Evolutionary conservation across 2,797 vertebrate genomes (phyloP).

Genomic region (Enteromius fasciolatus): DNA sequence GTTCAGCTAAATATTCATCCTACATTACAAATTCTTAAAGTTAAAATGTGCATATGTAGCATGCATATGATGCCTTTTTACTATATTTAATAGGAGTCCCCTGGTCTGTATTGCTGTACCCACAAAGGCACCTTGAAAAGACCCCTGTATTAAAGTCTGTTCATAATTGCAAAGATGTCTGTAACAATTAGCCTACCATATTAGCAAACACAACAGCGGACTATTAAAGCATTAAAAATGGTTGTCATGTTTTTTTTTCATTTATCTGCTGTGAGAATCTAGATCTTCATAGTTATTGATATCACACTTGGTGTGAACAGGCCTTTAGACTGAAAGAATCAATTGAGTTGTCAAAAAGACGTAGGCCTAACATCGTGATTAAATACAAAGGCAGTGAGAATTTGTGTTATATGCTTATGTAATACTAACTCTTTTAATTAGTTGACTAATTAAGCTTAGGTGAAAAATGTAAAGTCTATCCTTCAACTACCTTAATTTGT

Average conservation of each 20-base stretch:
- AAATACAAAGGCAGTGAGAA: neutral
- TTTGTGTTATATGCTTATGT: slow-evolving; percentile 24
- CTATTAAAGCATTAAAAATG: neutral
- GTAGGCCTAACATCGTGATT: neutral
- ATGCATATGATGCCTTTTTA: neutral
- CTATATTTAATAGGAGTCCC: neutral
- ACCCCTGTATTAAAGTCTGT: neutral
- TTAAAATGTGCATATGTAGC: too few species aligned
- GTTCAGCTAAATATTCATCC: neutral
- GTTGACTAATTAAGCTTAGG: slow-evolving; percentile 51
- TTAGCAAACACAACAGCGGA: neutral
- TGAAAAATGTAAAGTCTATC: slow-evolving; percentile 45
- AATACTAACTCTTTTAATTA: slow-evolving; percentile 52
- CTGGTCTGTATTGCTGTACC: neutral
- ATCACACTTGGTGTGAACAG: neutral
- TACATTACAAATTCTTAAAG: neutral
- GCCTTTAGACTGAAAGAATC: neutral
- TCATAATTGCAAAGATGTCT: neutral
- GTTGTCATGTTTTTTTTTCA: neutral
- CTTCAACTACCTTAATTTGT: slow-evolving; percentile 46
- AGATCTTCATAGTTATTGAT: neutral
- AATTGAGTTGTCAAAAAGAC: neutral
- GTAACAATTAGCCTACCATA: neutral
- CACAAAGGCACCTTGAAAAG: neutral
- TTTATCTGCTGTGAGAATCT: neutral